Conservation (phyloP, 2,797 vertebrate species). For the Distichodus sexfasciatus region DNA sequence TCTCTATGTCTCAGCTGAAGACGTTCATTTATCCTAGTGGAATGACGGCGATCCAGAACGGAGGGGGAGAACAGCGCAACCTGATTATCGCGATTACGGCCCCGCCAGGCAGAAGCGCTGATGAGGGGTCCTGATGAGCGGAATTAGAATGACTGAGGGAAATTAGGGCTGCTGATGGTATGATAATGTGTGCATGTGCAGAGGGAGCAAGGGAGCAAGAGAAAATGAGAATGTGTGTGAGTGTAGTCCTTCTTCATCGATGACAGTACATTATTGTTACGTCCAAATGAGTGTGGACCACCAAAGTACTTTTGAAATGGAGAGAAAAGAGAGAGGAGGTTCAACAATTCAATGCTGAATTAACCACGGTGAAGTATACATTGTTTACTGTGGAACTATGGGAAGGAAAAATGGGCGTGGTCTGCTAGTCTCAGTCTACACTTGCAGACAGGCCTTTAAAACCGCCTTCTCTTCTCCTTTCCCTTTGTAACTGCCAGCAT, state of each 20-base stretch:
- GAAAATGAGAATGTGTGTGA: background rate
- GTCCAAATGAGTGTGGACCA: no score
- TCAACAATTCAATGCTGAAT: no score
- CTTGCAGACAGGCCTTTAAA: background rate
- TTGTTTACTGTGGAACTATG: background rate
- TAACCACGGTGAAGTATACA: no score
- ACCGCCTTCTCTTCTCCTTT: no score
- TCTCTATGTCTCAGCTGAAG: no score
- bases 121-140: background rate
- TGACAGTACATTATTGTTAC: background rate
- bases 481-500: no score
- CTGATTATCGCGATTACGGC: slow-evolving; percentile 3
- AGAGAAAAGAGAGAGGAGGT: no score
- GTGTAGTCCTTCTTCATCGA: background rate
- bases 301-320: no score
- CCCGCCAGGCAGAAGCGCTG: background rate
- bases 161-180: background rate
- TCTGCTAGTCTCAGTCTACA: background rate
- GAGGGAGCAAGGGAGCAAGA: no score
- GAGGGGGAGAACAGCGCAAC: background rate
- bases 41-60: background rate
- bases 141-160: background rate
- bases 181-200: background rate
- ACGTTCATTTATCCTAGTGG: background rate
- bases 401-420: background rate